These are phyloP conservation scores for Oryctes rhinoceros DNA, from an alignment of 1,140 invertebrate genomes.

Conservation along the genomic window DNA sequence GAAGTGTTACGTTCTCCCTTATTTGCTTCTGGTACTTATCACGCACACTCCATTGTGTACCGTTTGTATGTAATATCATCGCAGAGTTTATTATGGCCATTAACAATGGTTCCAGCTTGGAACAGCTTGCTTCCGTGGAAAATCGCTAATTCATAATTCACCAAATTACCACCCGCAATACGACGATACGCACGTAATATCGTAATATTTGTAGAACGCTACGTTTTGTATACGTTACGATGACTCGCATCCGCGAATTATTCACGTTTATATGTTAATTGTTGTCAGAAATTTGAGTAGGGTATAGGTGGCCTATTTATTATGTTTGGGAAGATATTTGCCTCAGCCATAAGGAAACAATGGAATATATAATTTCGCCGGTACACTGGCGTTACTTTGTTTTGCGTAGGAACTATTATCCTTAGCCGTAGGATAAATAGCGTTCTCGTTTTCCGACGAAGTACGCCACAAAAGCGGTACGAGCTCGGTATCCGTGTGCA, in stretches of 20 bases:
- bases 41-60: too few relatives aligned
- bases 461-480: too few relatives aligned
- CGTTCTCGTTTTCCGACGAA: too few relatives aligned
- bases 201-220: neutral
- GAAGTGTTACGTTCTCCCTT: too few relatives aligned
- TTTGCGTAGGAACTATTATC: conserved; percentile 18
- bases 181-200: neutral
- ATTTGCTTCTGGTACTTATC: too few relatives aligned
- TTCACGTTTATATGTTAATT: conserved; percentile 33
- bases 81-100: neutral
- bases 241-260: neutral
- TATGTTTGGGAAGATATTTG: conserved; percentile 33
- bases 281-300: conserved; percentile 36
- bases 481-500: too few relatives aligned
- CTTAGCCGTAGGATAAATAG: conserved; percentile 13
- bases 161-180: neutral
- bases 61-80: too few relatives aligned
- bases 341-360: conserved; percentile 23
- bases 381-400: neutral
- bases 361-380: conserved; percentile 2
- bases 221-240: neutral
- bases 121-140: neutral
- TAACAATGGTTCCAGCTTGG: conserved; percentile 6
- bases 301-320: conserved; percentile 8
- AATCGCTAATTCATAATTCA: conserved; percentile 29